A percentile compares a stretch with the other conserved stretches of the same genome.
Evolutionary conservation across 2,888 invertebrate genomes (phyloP).

Genomic region (Polyommatus iphigenia): DNA sequence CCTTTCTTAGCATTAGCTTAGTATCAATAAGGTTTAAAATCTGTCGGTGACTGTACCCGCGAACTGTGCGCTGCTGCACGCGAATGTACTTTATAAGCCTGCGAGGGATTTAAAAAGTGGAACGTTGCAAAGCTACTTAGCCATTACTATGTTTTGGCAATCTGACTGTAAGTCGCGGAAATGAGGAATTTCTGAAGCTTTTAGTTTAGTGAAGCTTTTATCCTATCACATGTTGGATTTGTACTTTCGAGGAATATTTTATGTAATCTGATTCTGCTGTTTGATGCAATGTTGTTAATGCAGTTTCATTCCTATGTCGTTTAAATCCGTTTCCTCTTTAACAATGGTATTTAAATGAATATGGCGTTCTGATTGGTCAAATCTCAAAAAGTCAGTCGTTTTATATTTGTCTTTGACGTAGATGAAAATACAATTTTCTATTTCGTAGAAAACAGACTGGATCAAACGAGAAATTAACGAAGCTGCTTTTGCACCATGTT

Average conservation of each 20-base stretch:
- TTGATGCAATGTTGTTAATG: background rate
- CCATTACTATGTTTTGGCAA: slow-evolving; percentile 30
- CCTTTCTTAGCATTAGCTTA: background rate
- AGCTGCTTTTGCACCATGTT: too few species aligned
- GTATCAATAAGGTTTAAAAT: background rate
- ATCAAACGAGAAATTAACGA: too few species aligned
- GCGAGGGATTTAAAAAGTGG: slow-evolving; percentile 31
- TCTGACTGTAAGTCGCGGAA: slow-evolving; percentile 17
- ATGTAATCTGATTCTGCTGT: background rate
- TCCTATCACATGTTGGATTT: slow-evolving; percentile 28
- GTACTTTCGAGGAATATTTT: background rate
- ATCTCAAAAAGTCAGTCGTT: too few species aligned
- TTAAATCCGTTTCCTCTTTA: too few species aligned
- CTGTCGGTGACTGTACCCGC: background rate
- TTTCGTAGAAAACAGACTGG: too few species aligned
- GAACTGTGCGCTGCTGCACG: background rate
- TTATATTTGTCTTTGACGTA: too few species aligned
- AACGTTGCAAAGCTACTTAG: slow-evolving; percentile 32
- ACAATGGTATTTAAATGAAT: too few species aligned
- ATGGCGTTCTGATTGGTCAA: too few species aligned
- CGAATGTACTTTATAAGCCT: slow-evolving; percentile 24
- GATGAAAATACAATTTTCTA: too few species aligned
- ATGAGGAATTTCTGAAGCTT: slow-evolving; percentile 16
- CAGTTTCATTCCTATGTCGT: too few species aligned
- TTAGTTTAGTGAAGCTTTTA: slow-evolving; percentile 20